Conservation (phyloP, 2,797 vertebrate species). For the Stomatorhinus walkeri region DNA sequence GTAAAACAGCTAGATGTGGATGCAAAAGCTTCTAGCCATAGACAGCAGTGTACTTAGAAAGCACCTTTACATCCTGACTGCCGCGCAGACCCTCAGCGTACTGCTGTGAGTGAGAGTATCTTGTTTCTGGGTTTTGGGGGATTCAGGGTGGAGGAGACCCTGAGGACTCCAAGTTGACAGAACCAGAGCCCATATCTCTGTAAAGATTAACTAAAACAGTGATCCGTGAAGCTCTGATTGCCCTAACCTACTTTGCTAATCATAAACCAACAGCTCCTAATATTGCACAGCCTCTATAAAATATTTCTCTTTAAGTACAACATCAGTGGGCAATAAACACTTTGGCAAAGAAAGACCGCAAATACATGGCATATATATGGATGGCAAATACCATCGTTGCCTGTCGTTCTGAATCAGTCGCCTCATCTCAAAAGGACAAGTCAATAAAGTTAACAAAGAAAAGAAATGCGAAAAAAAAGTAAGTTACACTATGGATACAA, state of each 20-base stretch:
- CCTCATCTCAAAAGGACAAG: background rate
- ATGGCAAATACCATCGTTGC: background rate
- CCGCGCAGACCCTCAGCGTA: background rate
- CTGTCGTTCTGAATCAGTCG: background rate
- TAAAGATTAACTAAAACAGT: slow-evolving; percentile 42
- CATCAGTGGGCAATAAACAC: slow-evolving; percentile 36
- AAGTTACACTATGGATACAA: background rate
- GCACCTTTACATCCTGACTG: background rate
- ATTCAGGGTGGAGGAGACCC: background rate
- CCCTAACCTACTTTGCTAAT: slow-evolving; percentile 44
- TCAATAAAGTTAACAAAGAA: background rate
- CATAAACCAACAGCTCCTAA: slow-evolving; percentile 45
- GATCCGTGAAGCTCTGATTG: slow-evolving; percentile 34
- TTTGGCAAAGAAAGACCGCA: slow-evolving; percentile 27
- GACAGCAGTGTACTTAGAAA: background rate
- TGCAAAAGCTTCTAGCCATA: background rate
- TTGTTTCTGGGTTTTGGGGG: background rate
- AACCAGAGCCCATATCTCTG: slow-evolving; percentile 27
- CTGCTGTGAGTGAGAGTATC: background rate
- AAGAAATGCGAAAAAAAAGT: background rate
- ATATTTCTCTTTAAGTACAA: slow-evolving; percentile 38
- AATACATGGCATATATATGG: slow-evolving; percentile 1
- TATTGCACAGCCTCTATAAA: slow-evolving; percentile 41
- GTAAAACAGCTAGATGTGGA: background rate
- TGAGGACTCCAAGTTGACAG: background rate